Percentiles rank a stretch among this genome's conserved stretches.
Evolutionary conservation across 2,797 vertebrate genomes (phyloP).

Genomic region (Anguilla anguilla): DNA sequence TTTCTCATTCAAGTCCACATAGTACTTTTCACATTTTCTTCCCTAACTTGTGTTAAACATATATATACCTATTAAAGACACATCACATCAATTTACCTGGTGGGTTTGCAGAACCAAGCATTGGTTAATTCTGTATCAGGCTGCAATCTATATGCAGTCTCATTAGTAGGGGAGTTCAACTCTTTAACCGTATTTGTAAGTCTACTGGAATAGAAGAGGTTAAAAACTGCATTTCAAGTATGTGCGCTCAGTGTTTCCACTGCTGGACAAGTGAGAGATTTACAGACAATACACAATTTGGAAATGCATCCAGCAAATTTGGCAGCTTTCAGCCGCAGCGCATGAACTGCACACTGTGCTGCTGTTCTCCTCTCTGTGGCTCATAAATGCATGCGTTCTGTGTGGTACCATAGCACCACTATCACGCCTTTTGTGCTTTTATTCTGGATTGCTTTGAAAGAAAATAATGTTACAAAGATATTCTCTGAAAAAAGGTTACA

Average conservation of each 20-base stretch:
- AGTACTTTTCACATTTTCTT: background rate
- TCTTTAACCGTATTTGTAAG: background rate
- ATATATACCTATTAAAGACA: background rate
- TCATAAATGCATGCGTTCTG: conserved; percentile 22
- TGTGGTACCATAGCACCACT: conserved; percentile 16
- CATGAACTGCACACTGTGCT: conserved; percentile 6
- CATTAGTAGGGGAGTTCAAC: background rate
- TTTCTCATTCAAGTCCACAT: background rate
- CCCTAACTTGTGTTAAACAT: background rate
- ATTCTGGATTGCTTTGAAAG: background rate
- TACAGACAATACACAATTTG: conserved; percentile 26
- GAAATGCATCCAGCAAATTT: conserved; percentile 21
- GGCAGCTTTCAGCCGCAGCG: conserved; percentile 16
- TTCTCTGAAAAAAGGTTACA: background rate
- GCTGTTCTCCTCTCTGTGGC: conserved; percentile 20
- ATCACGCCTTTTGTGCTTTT: background rate
- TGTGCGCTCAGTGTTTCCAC: background rate
- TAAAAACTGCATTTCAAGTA: conserved; percentile 13
- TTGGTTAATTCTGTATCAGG: background rate
- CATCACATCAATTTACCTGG: background rate
- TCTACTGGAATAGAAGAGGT: background rate
- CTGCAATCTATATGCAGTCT: background rate
- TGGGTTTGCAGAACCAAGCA: background rate
- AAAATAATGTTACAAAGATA: background rate
- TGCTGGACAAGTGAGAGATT: conserved; percentile 25